A percentile compares a stretch with the other conserved stretches of the same genome.
phyloP scores from a whole-genome alignment of 2,797 vertebrate species.

The Pantherophis vulpinus region DNA sequence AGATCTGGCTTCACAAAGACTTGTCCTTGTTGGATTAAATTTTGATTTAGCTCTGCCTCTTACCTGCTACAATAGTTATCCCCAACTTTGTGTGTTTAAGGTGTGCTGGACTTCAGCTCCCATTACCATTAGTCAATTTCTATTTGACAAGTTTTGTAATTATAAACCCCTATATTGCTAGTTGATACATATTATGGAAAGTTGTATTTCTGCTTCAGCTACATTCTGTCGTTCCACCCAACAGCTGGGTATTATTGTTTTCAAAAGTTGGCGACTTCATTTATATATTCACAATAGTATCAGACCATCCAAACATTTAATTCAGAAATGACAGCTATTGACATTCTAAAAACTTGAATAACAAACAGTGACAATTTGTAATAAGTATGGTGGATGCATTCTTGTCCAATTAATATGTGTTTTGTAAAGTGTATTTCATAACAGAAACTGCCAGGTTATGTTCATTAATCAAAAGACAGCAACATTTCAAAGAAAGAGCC shows the following conservation, averaged over 20 bases:
- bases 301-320: background rate
- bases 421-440: background rate
- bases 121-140: background rate
- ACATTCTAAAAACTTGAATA: background rate
- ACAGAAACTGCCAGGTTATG: conserved; percentile 21
- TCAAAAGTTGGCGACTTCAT: background rate
- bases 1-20: background rate
- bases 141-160: background rate
- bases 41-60: background rate
- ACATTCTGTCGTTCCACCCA: background rate
- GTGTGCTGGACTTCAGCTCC: background rate
- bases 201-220: background rate
- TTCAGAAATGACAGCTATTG: background rate
- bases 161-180: background rate
- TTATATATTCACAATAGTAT: background rate
- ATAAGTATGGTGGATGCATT: background rate
- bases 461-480: conserved; percentile 42
- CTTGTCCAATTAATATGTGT: background rate
- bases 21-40: background rate
- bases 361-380: background rate
- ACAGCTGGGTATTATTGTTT: background rate
- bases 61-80: background rate
- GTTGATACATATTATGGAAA: background rate
- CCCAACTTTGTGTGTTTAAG: background rate
- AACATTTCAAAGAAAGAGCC: conserved; percentile 31